Evolutionary conservation across 2,797 vertebrate genomes (phyloP), one percentile per base, ranked within the genome.

Genomic region (Gouania willdenowi): DNA sequence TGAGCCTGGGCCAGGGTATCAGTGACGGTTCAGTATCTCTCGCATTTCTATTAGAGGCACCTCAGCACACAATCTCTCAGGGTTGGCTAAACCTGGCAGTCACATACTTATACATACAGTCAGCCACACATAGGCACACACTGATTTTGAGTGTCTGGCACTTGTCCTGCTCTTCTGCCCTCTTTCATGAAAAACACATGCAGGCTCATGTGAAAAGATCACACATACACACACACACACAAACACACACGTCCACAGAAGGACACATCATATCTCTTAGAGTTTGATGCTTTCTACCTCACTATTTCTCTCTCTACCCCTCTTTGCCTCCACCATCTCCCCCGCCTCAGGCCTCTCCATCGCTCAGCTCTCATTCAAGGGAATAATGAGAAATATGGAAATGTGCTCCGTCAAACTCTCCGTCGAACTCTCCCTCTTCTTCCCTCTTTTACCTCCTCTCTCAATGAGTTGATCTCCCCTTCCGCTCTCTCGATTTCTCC

Each of bases 311-410:
- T 20, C 32, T 21, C 42, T 26, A 52, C 36, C 32, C 24, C 49
- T 25, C 25, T 12, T 31, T 26, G 23, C 27, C 40, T 30, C 50
- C 17, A 8, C 51, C 18, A 3, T 35, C 62, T 27, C 52, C 60
- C 58, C 55, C 24, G 18, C 63, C 54, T 61, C 41, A 7, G 54
- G 64, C 50, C 44, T 48, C 64, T 38, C 70, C 57, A 50, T 63
- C 64, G 59, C 73, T 51, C 63, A 69, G 63, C 63, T 75, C 70
- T 66, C 70, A 75, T 79, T 77, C 79, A 77, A 75, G 66, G 72
- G 79, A 83, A 82, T 85, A 84, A 85, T 83, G 78, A 78, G 78
- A 87, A 85, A 87, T 84, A 87, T 85, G 81, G 77, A 85, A 85
- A 85, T 87, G 60, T 70, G 42, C 65, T 70, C 66, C 39, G 49